Percentiles rank a stretch among this genome's conserved stretches.
These are phyloP conservation scores for Gonioctena quinquepunctata DNA, from an alignment of 1,140 invertebrate species.

Conservation along the genomic window DNA sequence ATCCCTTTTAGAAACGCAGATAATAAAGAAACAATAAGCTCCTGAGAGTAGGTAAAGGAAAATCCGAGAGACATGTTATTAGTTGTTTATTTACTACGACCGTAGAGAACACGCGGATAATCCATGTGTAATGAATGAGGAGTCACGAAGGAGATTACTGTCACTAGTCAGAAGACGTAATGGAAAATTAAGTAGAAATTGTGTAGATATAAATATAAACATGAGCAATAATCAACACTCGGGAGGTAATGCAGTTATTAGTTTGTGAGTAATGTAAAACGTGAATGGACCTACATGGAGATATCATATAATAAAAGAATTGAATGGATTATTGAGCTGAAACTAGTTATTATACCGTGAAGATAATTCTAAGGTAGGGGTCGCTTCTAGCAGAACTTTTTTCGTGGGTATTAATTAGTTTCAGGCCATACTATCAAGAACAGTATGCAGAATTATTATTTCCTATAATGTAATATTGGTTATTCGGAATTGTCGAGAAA, in stretches of 20 bases:
- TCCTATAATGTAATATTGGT: too few species aligned
- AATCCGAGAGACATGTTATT: background rate
- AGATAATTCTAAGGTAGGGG: too few species aligned
- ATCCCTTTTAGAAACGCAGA: background rate
- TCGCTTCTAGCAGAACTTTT: too few species aligned
- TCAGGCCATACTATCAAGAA: too few species aligned
- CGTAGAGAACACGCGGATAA: background rate
- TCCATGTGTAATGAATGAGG: slow-evolving; percentile 4
- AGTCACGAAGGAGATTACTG: background rate
- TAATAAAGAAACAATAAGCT: slow-evolving; percentile 2
- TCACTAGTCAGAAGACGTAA: background rate
- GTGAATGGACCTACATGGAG: background rate
- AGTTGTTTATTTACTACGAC: background rate
- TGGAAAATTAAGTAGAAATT: background rate
- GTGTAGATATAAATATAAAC: background rate
- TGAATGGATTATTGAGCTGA: background rate
- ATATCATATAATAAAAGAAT: background rate
- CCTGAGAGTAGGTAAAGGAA: background rate
- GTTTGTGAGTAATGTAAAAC: background rate
- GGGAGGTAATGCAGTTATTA: background rate
- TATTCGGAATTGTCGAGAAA: too few species aligned
- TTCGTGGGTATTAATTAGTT: too few species aligned
- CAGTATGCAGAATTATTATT: too few species aligned
- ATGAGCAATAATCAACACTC: background rate
- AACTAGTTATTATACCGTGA: too few species aligned